A percentile compares a stretch with the other conserved stretches of the same genome.
Conservation (phyloP, 2,888 invertebrate genomes). For the Drosophila pseudotalamancana region DNA sequence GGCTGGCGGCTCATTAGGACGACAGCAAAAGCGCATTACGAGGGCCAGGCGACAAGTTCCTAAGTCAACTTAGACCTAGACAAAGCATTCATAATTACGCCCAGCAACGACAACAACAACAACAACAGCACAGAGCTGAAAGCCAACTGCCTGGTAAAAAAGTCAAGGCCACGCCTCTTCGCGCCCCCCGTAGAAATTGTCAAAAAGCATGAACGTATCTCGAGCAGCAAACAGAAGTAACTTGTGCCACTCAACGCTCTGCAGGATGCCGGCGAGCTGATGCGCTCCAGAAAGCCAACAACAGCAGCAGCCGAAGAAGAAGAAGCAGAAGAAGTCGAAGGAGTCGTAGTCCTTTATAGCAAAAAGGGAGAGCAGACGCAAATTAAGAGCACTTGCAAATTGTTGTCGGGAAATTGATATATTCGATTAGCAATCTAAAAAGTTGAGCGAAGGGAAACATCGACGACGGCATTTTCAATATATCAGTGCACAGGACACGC, state of each 20-base stretch:
- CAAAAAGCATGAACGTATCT: conserved; percentile 43
- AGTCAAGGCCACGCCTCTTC: conserved; percentile 55
- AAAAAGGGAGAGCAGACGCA: conserved; percentile 24
- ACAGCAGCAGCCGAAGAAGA: conserved; percentile 7
- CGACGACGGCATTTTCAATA: conserved; percentile 46
- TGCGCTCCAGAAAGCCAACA: conserved; percentile 37
- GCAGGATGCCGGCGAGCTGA: conserved; percentile 66
- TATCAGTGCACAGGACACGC: conserved; percentile 42
- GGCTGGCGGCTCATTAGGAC: conserved; percentile 44
- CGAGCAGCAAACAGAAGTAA: conserved; percentile 38
- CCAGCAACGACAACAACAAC: conserved; percentile 11
- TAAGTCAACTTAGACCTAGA: conserved; percentile 50
- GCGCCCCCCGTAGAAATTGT: conserved; percentile 14
- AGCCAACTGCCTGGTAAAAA: conserved; percentile 19
- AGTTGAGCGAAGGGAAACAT: conserved; percentile 8
- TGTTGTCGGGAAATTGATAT: conserved; percentile 69
- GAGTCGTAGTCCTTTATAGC: not conserved
- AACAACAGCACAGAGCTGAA: not conserved
- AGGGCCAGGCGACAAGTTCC: conserved; percentile 69
- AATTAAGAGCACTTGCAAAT: conserved; percentile 64
- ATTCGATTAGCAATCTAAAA: conserved; percentile 69
- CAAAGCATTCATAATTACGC: conserved; percentile 62
- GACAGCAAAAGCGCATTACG: conserved; percentile 76
- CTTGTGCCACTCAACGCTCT: conserved; percentile 47
- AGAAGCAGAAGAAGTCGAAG: conserved; percentile 4